These are phyloP conservation scores for Pungitius pungitius DNA, from an alignment of 2,113 vertebrate genomes.

Conservation along the genomic window DNA sequence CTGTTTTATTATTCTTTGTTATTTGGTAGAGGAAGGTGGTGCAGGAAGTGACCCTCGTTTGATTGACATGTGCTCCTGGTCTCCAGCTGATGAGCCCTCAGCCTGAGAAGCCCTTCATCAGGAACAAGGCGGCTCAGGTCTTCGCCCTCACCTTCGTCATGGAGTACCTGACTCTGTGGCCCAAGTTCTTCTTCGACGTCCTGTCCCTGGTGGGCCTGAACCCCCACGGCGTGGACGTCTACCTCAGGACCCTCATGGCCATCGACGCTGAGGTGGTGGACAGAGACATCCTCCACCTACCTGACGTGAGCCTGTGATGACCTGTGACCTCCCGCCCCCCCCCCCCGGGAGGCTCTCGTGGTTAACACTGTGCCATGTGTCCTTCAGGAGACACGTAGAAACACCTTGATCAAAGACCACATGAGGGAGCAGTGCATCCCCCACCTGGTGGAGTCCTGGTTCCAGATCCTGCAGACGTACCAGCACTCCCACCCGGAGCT, in stretches of 20 bases:
- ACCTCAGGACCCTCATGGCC: conserved; percentile 96
- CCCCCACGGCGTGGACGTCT: conserved; percentile 93
- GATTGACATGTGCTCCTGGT: no score
- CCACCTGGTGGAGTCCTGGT: conserved; percentile 97
- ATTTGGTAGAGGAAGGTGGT: no score
- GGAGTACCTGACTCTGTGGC: conserved; percentile 96
- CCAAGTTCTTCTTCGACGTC: conserved; percentile 98
- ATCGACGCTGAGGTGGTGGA: conserved; percentile 96
- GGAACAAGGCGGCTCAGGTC: conserved; percentile 98
- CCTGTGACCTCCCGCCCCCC: background rate
- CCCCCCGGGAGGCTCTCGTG: background rate
- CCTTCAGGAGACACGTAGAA: conserved; percentile 91
- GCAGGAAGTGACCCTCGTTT: no score
- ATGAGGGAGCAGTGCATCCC: conserved; percentile 98
- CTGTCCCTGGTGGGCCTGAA: conserved; percentile 92
- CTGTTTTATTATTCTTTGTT: no score
- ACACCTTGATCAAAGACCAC: conserved; percentile 93
- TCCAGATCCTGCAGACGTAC: conserved; percentile 96
- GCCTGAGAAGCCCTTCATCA: conserved; percentile 95
- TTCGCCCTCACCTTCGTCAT: conserved; percentile 95
- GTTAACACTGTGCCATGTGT: background rate
- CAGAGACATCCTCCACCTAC: conserved; percentile 90
- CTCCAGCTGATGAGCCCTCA: conserved; percentile 88
- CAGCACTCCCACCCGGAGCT: conserved; percentile 94
- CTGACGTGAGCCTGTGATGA: conserved; percentile 81